These are phyloP conservation scores for Pao palembangensis DNA, from an alignment of 2,113 vertebrate species.

Conservation along the genomic window DNA sequence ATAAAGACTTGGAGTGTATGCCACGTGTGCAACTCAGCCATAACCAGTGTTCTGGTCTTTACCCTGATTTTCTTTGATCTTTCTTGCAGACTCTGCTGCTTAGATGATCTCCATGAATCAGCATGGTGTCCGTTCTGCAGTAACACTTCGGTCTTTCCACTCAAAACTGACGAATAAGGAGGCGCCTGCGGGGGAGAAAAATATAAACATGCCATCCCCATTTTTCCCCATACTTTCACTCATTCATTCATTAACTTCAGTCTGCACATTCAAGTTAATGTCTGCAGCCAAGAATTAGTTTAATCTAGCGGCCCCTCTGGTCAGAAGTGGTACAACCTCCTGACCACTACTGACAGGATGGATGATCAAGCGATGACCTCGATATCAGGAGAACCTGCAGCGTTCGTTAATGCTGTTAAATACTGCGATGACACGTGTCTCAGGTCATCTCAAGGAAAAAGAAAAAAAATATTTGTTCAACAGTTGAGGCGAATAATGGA, in stretches of 20 bases:
- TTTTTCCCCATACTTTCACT: background rate
- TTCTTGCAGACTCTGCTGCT: slow-evolving; percentile 55
- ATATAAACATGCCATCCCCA: background rate
- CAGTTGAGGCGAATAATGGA: background rate
- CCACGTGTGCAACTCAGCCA: background rate
- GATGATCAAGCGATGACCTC: no score
- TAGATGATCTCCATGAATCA: slow-evolving; percentile 62
- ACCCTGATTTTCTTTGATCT: slow-evolving; percentile 75
- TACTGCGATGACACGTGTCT: no score
- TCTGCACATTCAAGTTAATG: background rate
- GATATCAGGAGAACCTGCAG: no score
- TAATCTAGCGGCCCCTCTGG: background rate
- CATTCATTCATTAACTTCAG: no score
- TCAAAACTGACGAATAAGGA: slow-evolving; percentile 38
- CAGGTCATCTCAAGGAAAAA: background rate
- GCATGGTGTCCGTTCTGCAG: slow-evolving; percentile 60
- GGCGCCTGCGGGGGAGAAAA: slow-evolving; percentile 32
- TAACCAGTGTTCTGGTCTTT: slow-evolving; percentile 1
- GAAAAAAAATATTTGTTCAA: background rate
- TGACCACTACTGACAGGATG: no score
- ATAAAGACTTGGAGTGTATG: no score
- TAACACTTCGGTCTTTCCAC: slow-evolving; percentile 41
- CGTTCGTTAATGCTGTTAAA: no score
- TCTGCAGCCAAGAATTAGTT: background rate
- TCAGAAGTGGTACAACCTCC: no score